Evolutionary conservation across 2,113 vertebrate species (phyloP).

Genomic region (Solenodon paradoxus): DNA sequence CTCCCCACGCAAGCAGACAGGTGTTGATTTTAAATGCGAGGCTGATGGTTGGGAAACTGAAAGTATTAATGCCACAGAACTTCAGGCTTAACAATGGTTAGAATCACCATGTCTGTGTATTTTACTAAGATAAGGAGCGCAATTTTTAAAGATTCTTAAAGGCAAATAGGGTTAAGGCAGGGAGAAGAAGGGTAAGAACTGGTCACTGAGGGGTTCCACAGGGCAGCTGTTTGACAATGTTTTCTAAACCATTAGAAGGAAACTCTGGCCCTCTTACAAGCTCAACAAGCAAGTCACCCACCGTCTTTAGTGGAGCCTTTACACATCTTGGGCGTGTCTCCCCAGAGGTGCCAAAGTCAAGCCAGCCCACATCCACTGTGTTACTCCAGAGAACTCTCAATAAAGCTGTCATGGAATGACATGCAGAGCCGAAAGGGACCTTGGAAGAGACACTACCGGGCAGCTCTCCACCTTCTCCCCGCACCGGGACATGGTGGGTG

Average conservation of each 20-base stretch:
- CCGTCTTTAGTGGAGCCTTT: neutral
- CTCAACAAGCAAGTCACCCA: neutral
- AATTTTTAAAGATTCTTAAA: neutral
- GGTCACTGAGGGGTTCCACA: neutral
- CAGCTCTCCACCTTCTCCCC: neutral
- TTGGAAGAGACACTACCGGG: neutral
- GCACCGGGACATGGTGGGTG: rapidly evolving
- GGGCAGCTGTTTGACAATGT: neutral
- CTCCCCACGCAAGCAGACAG: neutral
- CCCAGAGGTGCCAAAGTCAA: neutral
- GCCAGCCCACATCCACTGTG: neutral
- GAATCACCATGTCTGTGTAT: neutral
- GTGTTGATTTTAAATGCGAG: neutral
- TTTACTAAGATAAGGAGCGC: neutral
- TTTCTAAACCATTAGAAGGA: neutral
- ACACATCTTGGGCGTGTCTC: neutral
- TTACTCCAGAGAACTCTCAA: neutral
- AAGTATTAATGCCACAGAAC: neutral
- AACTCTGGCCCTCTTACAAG: neutral
- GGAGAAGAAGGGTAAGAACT: neutral
- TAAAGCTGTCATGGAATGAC: neutral
- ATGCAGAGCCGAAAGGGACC: neutral
- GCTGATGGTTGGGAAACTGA: neutral
- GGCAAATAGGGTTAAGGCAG: neutral
- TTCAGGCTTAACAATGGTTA: neutral